Conservation (phyloP, 2,888 invertebrate species). For the Achlya flavicornis region DNA sequence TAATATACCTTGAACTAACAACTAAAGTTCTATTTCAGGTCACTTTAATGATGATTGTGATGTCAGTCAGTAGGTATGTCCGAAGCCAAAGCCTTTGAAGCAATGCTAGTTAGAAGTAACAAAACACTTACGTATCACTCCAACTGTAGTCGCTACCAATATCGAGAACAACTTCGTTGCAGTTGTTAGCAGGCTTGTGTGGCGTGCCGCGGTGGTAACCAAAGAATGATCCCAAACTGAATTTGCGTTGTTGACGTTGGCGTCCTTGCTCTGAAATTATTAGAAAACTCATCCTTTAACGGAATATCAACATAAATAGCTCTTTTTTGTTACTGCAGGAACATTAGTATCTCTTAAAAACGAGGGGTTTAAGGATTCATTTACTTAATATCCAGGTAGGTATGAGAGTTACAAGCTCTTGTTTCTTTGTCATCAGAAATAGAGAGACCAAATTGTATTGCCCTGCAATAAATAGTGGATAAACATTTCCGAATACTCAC, state of each 20-base stretch:
- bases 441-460: no score
- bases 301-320: neutral
- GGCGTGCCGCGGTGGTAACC: conserved; percentile 60
- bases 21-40: no score
- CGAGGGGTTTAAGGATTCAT: no score
- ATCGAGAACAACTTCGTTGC: conserved; percentile 74
- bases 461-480: no score
- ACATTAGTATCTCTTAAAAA: neutral
- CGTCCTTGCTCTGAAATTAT: conserved; percentile 40
- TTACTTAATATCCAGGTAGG: no score
- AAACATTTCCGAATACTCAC: conserved; percentile 42
- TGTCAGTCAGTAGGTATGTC: no score
- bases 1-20: neutral
- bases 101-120: neutral
- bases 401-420: no score
- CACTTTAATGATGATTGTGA: no score
- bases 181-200: conserved; percentile 57
- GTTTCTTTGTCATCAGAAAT: no score
- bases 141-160: conserved; percentile 78
- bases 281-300: neutral
- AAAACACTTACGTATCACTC: conserved; percentile 69
- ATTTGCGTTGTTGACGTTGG: conserved; percentile 72
- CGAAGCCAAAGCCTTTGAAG: no score
- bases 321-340: no score
- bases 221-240: conserved; percentile 78